Percentiles rank a stretch among this genome's conserved stretches.
Conservation (phyloP, 2,797 vertebrate species). For the Scleropages formosus region DNA sequence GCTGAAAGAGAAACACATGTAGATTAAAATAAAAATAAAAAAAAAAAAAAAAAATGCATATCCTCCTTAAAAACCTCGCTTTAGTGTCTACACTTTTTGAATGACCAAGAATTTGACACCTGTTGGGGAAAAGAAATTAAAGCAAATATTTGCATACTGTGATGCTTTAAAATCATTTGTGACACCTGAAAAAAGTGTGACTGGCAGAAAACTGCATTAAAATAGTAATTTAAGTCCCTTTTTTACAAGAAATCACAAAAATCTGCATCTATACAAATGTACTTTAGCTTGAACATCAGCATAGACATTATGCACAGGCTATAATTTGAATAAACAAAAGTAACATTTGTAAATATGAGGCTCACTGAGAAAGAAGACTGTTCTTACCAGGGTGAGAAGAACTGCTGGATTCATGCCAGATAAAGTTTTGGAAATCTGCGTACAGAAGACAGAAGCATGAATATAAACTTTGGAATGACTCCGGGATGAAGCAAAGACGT, state of each 20-base stretch:
- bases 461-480: too few species aligned
- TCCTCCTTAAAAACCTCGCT: not conserved
- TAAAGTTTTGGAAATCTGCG: conserved; percentile 76
- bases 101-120: not conserved
- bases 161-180: not conserved
- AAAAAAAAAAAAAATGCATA: too few species aligned
- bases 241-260: too few species aligned
- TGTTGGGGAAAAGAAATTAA: not conserved
- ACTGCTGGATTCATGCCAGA: conserved; percentile 68
- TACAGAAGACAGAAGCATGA: conserved; percentile 26
- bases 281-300: not conserved
- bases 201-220: too few species aligned
- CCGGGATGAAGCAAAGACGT: too few species aligned
- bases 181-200: too few species aligned
- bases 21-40: too few species aligned
- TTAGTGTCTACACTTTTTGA: not conserved
- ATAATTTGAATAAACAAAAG: not conserved
- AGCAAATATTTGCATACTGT: not conserved
- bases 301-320: not conserved
- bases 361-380: not conserved
- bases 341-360: not conserved
- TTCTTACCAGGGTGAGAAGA: conserved; percentile 87
- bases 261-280: too few species aligned
- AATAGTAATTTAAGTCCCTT: too few species aligned
- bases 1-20: conserved; percentile 57